Base-by-base conservation (phyloP, 2,113 vertebrate genomes). In the Microcebus tavaratra region DNA sequence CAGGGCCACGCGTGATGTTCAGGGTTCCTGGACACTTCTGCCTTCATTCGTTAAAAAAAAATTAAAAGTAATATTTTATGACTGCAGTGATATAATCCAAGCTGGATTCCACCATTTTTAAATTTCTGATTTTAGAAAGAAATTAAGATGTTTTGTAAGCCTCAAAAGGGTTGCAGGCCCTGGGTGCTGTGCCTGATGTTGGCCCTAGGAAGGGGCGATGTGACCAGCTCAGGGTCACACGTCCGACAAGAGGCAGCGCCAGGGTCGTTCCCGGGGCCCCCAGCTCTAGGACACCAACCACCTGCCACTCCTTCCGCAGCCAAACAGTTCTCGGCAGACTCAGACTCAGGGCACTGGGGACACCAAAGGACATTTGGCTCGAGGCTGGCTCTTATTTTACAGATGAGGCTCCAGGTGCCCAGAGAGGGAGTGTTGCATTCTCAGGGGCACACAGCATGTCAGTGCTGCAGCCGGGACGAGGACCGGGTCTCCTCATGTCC, bases 151-250 rank as follows among this genome's bases (percentile, higher is more conserved):
- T 34, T 21, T 31, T 23, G 3, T 0, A 27, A 57, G 23, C 18
- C 39, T 78, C 29, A 3, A n/a, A 17, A n/a, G 39, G 3, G 80
- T 2, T 25, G 0, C 11, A 14, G 57, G 57, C 15, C 59, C 42
- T 86, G 25, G 61, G 5, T 48, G 21, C 31, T n/a, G n/a, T 14
- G 48, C 59, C 59, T 20, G 18, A 11, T 3, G 20, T 9, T 11
- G 45, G 78, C 11, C 1, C 12, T 27, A 8, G 23, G 15, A 39
- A 42, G 21, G 0, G 0, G 31, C 0, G 0, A 23, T 14, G 29
- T 31, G 59, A 2, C 29, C 3, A 9, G 13, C 50, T 15, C 50
- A 6, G 57, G 36, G n/a, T 13, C 45, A 63, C 39, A 8, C 0
- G 5, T 39, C 48, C 93, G 75, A 50, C 50, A 34, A 14, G 61